These are phyloP conservation scores for Aphelocoma californica DNA, from an alignment of 2,797 vertebrate species.

Conservation along the genomic window DNA sequence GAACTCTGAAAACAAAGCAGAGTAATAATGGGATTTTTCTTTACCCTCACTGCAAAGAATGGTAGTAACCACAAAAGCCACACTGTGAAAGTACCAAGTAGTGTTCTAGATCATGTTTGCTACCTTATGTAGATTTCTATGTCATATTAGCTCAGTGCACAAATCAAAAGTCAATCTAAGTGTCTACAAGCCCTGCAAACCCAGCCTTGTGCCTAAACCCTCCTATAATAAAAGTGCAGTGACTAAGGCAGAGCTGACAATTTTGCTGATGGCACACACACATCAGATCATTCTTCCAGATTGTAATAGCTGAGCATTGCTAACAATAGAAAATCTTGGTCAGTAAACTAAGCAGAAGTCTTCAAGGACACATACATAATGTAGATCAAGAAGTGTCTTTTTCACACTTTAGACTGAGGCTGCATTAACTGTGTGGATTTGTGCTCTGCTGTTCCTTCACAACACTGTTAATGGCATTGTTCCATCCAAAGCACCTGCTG, in stretches of 20 bases:
- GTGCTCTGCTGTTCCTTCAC: neutral
- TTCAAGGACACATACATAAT: constrained; percentile 8
- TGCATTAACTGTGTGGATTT: neutral
- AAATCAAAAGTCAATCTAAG: neutral
- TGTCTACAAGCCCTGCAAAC: neutral
- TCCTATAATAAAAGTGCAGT: neutral
- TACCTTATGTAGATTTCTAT: neutral
- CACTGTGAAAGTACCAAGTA: neutral
- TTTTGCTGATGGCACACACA: neutral
- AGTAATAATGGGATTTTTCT: neutral
- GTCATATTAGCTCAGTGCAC: neutral
- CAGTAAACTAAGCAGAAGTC: constrained; percentile 28
- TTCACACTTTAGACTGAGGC: neutral
- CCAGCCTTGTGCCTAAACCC: neutral
- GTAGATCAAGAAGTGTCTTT: neutral
- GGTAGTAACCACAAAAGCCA: neutral
- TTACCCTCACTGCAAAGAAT: neutral
- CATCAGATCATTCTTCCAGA: neutral
- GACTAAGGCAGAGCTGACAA: constrained; percentile 23
- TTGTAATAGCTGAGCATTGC: constrained; percentile 22
- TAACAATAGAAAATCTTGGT: constrained; percentile 48
- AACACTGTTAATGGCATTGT: neutral
- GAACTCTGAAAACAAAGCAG: neutral
- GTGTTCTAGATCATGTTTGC: neutral
- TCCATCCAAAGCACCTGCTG: neutral